Evolutionary conservation across 2,113 vertebrate species (phyloP), one percentile per base, ranked within the genome.

Genomic region (Myocastor coypus): DNA sequence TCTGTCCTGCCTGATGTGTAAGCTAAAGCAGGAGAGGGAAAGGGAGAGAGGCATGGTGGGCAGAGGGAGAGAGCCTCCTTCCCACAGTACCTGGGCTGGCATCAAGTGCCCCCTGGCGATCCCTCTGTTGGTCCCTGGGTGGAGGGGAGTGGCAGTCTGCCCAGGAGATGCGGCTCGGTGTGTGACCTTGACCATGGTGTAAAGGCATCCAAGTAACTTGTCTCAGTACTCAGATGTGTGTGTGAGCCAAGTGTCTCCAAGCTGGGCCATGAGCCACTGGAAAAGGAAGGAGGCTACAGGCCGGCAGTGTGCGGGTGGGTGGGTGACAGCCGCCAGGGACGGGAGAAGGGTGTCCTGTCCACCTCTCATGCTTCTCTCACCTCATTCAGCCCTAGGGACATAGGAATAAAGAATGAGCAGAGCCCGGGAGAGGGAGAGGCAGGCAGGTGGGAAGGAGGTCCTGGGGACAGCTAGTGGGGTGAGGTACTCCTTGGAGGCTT

Each of bases 111-210:
- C 59, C n/a, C 46, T 34, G 77, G 46, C 75, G 24, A 37, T 0
- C n/a, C 12, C 3, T 8, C 26, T n/a, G n/a, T 11, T 81, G 42
- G 1, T 32, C 42, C 50, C 16, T 17, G 5, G 68, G 89, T 32
- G n/a, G 63, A 63, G 0, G 34, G 71, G 75, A 42, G 75, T 4
- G 7, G 46, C 75, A 22, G 61, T n/a, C 71, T n/a, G 87, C 42
- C 64, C 78, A 64, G 86, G 89, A 95, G 89, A n/a, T n/a, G 52
- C 1, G 26, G 87, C 91, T 85, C 75, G 61, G 82, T 92, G 83
- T 83, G 80, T 95, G 95, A 95, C 92, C 81, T 96, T 96, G 92
- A 92, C 94, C 77, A 9, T 64, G 89, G 83, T 92, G 92, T 94
- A 85, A 92, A 87, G 78, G 64, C 73, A 13, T 95, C 91, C 93